phyloP scores from a whole-genome alignment of 1,140 invertebrate species.

The Coelopa frigida region DNA sequence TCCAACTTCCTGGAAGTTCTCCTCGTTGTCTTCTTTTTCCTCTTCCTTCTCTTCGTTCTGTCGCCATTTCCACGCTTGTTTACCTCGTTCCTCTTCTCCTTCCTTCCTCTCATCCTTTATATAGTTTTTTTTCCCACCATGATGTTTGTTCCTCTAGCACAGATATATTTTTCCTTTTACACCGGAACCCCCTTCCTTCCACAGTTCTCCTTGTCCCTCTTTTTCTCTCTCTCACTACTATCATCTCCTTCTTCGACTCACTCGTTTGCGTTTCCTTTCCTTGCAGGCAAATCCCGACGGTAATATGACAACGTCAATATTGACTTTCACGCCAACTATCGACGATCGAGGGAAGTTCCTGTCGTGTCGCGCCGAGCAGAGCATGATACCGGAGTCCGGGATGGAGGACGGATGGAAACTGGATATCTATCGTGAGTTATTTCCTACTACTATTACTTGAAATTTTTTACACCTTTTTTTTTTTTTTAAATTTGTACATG shows the following conservation, averaged over 20 bases:
- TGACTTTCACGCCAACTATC: conserved; percentile 73
- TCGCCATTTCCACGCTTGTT: no score
- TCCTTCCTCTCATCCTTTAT: no score
- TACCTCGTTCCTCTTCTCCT: no score
- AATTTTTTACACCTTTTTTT: conserved; percentile 35
- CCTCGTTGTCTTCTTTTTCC: no score
- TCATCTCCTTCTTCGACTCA: neutral
- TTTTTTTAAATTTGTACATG: no score
- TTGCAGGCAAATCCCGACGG: conserved; percentile 66
- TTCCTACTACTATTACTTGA: conserved; percentile 39
- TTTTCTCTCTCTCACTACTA: neutral
- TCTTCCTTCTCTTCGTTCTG: no score
- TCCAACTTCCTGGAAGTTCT: no score
- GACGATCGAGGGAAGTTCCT: conserved; percentile 78
- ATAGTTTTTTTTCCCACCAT: no score
- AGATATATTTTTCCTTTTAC: neutral
- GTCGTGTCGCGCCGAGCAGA: conserved; percentile 70
- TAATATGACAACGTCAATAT: conserved; percentile 74
- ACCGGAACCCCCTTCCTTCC: neutral
- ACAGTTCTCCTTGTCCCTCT: neutral
- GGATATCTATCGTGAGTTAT: conserved; percentile 78
- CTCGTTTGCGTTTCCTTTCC: neutral
- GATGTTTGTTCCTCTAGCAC: no score
- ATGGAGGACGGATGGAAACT: conserved; percentile 76
- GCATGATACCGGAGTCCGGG: conserved; percentile 63